A percentile compares a stretch with the other conserved stretches of the same genome.
These are phyloP conservation scores for Magallana nippona DNA, from an alignment of 2,888 invertebrate species.

Conservation along the genomic window DNA sequence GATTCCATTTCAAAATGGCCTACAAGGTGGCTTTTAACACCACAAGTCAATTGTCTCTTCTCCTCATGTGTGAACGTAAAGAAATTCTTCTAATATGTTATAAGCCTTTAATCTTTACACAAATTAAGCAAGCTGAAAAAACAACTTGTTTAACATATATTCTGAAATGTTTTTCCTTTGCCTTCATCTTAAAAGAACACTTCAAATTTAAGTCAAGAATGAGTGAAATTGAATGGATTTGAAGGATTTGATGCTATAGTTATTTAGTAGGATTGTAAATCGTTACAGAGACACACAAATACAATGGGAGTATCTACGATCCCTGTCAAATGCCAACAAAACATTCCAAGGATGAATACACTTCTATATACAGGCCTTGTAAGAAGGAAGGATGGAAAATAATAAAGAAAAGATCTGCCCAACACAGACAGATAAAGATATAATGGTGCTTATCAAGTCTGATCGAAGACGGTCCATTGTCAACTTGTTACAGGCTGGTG, in stretches of 20 bases:
- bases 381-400: background rate
- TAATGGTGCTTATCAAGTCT: background rate
- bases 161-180: background rate
- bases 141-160: background rate
- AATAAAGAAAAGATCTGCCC: background rate
- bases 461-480: constrained; percentile 6
- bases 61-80: background rate
- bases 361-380: background rate
- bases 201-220: background rate
- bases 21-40: background rate
- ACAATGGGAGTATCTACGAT: background rate
- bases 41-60: background rate
- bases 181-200: background rate
- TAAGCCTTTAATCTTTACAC: constrained; percentile 19
- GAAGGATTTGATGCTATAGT: background rate
- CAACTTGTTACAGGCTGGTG: background rate
- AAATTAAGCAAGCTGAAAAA: background rate
- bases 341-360: background rate
- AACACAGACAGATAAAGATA: constrained; percentile 1
- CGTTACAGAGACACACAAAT: background rate
- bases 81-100: background rate
- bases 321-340: constrained; percentile 3
- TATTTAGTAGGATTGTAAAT: background rate
- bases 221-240: background rate
- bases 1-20: background rate